Conservation (phyloP, 2,797 vertebrate species). For the Ctenosaura bakeri region DNA sequence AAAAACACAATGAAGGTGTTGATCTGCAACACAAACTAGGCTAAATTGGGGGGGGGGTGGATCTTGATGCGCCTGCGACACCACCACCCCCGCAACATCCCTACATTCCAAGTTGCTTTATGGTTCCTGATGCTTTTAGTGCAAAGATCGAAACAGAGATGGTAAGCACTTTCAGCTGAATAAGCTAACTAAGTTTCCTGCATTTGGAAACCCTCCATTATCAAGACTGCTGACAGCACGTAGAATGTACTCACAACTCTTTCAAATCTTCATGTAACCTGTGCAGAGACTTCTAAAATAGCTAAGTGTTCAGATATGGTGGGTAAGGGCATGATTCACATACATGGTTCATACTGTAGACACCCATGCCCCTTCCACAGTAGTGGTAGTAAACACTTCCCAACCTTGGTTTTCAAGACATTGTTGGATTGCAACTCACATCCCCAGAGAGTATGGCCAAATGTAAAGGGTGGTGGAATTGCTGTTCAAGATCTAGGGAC, state of each 20-base stretch:
- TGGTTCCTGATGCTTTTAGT: background rate
- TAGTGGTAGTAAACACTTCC: background rate
- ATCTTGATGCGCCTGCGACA: background rate
- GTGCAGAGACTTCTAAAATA: background rate
- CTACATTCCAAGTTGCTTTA: background rate
- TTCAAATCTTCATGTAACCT: background rate
- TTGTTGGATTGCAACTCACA: background rate
- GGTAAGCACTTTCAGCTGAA: background rate
- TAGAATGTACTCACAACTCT: background rate
- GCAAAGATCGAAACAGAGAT: background rate
- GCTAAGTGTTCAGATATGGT: background rate
- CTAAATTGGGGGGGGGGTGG: background rate
- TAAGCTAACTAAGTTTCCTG: background rate
- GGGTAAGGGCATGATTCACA: background rate
- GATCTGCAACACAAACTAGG: background rate
- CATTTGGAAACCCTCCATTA: background rate
- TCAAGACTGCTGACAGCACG: background rate
- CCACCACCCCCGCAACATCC: too few relatives aligned
- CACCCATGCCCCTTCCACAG: background rate
- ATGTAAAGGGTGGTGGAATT: background rate
- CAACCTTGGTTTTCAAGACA: background rate
- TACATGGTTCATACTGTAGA: background rate
- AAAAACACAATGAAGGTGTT: background rate
- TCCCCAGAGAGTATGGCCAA: too few relatives aligned
- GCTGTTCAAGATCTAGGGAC: background rate